phyloP scores from a whole-genome alignment of 2,113 vertebrate species.

The Hirundichthys speculiger region DNA sequence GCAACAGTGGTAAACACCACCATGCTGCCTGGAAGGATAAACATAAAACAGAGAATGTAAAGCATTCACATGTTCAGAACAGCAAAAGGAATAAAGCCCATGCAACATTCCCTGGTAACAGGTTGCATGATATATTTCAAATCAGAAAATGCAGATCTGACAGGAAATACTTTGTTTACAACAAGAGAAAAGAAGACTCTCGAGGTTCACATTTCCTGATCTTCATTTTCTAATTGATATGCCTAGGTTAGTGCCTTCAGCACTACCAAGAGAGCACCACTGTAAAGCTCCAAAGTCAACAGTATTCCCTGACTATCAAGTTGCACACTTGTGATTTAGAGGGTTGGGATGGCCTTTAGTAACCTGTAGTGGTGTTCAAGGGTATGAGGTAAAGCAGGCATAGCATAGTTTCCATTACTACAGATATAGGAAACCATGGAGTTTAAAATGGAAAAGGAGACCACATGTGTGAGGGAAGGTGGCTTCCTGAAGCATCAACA shows the following conservation, averaged over 20 bases:
- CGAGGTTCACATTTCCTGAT: neutral
- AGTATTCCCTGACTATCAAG: slow-evolving; percentile 42
- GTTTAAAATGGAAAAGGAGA: slow-evolving; percentile 57
- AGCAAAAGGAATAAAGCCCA: too few species aligned
- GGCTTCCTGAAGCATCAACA: slow-evolving; percentile 39
- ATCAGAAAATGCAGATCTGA: too few species aligned
- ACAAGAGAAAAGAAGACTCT: neutral
- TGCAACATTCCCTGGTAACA: too few species aligned
- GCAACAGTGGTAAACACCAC: too few species aligned
- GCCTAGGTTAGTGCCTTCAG: slow-evolving; percentile 27
- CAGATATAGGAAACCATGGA: slow-evolving; percentile 9
- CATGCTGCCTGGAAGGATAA: too few species aligned
- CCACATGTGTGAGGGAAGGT: neutral
- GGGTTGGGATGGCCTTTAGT: slow-evolving; percentile 1
- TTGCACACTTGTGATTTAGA: slow-evolving; percentile 41
- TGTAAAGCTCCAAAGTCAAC: slow-evolving; percentile 53
- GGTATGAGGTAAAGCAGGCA: slow-evolving; percentile 11
- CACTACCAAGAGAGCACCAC: slow-evolving; percentile 23
- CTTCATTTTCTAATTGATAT: slow-evolving; percentile 29
- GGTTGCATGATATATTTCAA: too few species aligned
- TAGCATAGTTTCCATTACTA: slow-evolving; percentile 23
- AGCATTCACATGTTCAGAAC: too few species aligned
- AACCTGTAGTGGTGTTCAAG: neutral
- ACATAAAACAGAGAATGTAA: too few species aligned
- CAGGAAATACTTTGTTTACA: neutral